Base-by-base conservation (phyloP, 1,140 invertebrate species). In the Ganaspis sp. region DNA sequence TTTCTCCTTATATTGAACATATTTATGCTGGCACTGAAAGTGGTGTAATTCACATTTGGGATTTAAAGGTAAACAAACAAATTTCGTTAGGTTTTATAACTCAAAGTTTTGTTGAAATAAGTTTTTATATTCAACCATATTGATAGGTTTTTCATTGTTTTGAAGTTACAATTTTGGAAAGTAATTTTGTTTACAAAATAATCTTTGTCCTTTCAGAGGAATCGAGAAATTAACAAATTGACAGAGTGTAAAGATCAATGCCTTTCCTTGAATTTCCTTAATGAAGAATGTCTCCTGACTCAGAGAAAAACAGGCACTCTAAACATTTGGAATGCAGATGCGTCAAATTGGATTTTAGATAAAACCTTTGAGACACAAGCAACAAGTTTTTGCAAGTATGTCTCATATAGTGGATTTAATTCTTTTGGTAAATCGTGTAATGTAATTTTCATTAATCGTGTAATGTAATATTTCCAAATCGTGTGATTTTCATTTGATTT, bases 21-120 rank as follows among this genome's bases (percentile, higher is more conserved):
- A 90, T 95, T 83, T 92, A 95, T 84, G 94, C 94, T 80, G 94
- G 94, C 71, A 93, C 94, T 37, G 92, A 94, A 86, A 93, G 92
- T 85, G 95, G 95, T 77, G 93, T 90, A 85, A 92, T 95, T 81
- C 93, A 94, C 90, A 92, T 95, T 86, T 95, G 94, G 94, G 93
- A 95, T 89, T 91, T 95, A 87, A 93, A 94, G 91, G 94, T 95
- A 91, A 77, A 81, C 69, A 82, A n/a, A 49, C n/a, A 49, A n/a
- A 17, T 17, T 49, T 49, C 6, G 15, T 17, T 49, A 49, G 6
- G 15, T n/a, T n/a, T 15, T 49, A 17, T 49, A n/a, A n/a, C n/a
- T n/a, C n/a, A n/a, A n/a, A n/a, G n/a, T n/a, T n/a, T n/a, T n/a
- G n/a, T n/a, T n/a, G n/a, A n/a, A n/a, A n/a, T n/a, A n/a, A n/a